phyloP scores from a whole-genome alignment of 1,140 invertebrate species.

The Nasonia vitripennis region DNA sequence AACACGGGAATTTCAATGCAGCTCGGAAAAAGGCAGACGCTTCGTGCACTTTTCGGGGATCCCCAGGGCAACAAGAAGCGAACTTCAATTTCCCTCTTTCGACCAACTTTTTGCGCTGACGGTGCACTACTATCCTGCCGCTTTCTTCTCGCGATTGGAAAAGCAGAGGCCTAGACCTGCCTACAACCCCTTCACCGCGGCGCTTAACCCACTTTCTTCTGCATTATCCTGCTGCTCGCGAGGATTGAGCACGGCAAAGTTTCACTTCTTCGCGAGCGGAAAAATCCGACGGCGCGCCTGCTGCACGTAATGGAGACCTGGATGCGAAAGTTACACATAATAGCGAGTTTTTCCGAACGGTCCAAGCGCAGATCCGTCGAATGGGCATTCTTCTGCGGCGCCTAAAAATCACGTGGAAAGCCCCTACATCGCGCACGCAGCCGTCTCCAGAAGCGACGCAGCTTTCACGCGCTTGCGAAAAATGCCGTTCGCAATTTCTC shows the following conservation, averaged over 20 bases:
- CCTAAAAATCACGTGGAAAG: not conserved
- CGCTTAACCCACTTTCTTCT: slow-evolving; percentile 46
- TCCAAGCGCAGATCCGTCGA: not conserved
- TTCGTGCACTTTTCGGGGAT: no score
- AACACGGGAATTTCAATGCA: slow-evolving; percentile 12
- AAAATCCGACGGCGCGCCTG: not conserved
- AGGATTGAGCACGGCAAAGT: slow-evolving; percentile 15
- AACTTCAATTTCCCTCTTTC: no score
- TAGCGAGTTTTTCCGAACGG: not conserved
- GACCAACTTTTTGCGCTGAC: no score
- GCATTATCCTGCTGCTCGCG: slow-evolving; percentile 19
- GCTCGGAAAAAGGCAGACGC: no score
- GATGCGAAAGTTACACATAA: not conserved
- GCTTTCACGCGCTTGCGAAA: not conserved
- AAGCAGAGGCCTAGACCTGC: slow-evolving; percentile 34
- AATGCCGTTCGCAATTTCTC: slow-evolving; percentile 10
- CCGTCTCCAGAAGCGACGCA: not conserved
- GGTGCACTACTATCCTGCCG: not conserved
- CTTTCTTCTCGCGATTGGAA: slow-evolving; percentile 31
- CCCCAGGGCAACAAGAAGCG: no score
- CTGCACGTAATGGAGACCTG: not conserved
- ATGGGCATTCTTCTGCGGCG: not conserved
- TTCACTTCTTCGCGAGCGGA: not conserved
- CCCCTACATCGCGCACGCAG: not conserved
- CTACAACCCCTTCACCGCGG: slow-evolving; percentile 23